Base-by-base conservation (phyloP, 1,140 invertebrate genomes). In the Drosophila ananassae region DNA sequence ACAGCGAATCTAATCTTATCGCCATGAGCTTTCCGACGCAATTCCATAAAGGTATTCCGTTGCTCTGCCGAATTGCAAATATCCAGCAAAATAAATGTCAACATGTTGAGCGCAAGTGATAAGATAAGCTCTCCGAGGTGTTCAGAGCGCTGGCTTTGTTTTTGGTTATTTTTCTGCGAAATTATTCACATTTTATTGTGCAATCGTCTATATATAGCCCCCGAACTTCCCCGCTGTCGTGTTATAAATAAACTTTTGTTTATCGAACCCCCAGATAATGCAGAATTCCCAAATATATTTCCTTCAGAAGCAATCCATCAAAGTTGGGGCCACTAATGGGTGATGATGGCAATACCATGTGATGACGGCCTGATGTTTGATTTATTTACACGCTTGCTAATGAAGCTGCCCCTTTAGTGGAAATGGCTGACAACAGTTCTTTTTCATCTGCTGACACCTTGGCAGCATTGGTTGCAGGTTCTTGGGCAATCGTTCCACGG, bases 301-400 rank as follows among this genome's bases (percentile, higher is more conserved):
- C n/a, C 24, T 34, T 25, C 37, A 25, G 4, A 44, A 2, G 10
- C 54, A 68, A 69, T 69, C 51, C 66, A 69, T 69, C 62, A 69
- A 30, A 17, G 5, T 13, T 69, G 61, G 3, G 63, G 13, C 22
- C 32, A 52, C 63, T 69, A 56, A 69, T 69, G 63, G 63, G 56
- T 41, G 50, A 48, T 58, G 55, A 25, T 39, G 58, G 13, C 10
- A 6, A 61, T 61, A 53, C 30, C 58, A 52, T 52, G 12, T 13
- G 50, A 54, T 56, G 53, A 52, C 57, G 56, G 10, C 12, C 59
- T 30, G 73, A 39, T 74, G 81, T 81, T 74, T 77, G 82, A 84
- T 84, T 87, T 77, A 77, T 84, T 87, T 69, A 78, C 62, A 50
- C 50, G 13, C 17, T 28, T 44, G 55, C 48, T 69, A 51, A 60